Evolutionary conservation across 2,113 vertebrate species (phyloP).

Genomic region (Taurulus bubalis): DNA sequence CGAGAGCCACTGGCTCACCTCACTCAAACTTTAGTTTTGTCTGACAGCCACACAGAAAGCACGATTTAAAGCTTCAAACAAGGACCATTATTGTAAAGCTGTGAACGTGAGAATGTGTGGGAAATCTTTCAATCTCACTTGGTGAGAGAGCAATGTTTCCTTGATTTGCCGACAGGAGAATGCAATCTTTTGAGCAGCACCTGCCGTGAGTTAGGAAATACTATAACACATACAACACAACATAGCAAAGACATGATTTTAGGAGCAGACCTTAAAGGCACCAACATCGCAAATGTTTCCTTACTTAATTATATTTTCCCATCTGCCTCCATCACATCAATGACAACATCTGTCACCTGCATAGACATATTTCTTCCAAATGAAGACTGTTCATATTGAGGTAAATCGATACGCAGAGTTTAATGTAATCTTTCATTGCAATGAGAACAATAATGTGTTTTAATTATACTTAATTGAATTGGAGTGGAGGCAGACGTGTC

Average conservation of each 20-base stretch:
- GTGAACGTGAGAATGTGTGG: constrained; percentile 17
- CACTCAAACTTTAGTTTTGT: constrained; percentile 58
- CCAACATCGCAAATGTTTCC: not conserved
- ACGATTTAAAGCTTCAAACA: constrained; percentile 44
- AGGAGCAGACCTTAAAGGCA: not conserved
- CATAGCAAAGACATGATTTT: not conserved
- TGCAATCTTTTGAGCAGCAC: not conserved
- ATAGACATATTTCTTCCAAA: too few relatives aligned
- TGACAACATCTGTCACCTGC: too few relatives aligned
- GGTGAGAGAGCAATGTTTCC: not conserved
- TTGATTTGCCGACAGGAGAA: not conserved
- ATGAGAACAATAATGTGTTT: too few relatives aligned
- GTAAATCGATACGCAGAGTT: too few relatives aligned
- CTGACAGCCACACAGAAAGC: constrained; percentile 41
- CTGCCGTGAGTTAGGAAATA: not conserved
- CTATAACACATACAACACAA: not conserved
- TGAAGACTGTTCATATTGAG: too few relatives aligned
- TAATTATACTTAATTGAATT: too few relatives aligned
- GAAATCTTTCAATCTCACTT: constrained; percentile 24
- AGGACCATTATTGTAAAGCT: constrained; percentile 34
- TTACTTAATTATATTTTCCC: not conserved
- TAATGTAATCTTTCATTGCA: too few relatives aligned
- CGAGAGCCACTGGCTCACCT: constrained; percentile 52
- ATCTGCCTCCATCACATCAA: too few relatives aligned
- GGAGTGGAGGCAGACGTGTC: not conserved